Conservation (phyloP, 2,113 vertebrate species). For the Silurus asotus region DNA sequence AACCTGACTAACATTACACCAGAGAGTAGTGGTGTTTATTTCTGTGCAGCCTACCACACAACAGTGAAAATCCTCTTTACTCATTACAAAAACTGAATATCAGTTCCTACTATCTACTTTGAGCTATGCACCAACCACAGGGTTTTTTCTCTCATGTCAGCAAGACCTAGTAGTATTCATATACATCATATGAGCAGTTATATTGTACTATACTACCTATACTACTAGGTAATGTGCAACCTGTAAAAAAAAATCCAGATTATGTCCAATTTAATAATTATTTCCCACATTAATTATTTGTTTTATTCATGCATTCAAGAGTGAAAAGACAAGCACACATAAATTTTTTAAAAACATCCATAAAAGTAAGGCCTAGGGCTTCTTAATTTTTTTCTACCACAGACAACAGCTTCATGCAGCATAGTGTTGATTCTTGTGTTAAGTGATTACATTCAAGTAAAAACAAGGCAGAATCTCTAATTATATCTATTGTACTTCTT, state of each 20-base stretch:
- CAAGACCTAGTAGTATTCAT: not conserved
- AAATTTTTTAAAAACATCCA: not conserved
- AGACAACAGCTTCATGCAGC: not conserved
- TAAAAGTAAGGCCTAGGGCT: not conserved
- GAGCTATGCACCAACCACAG: conserved; percentile 10
- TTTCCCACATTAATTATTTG: not conserved
- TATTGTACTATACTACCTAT: not conserved
- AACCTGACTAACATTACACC: not conserved
- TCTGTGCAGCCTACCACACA: conserved; percentile 52
- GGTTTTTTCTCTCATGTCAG: not conserved
- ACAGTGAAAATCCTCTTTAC: not conserved
- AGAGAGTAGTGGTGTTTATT: conserved; percentile 41
- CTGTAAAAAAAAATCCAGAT: not conserved
- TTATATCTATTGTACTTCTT: not conserved
- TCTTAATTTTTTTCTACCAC: not conserved
- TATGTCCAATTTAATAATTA: not conserved
- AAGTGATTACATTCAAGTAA: not conserved
- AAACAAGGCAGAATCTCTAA: not conserved
- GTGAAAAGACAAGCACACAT: not conserved
- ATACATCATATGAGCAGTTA: not conserved
- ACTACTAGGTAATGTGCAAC: not conserved
- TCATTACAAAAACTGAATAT: conserved; percentile 39
- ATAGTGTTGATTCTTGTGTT: not conserved
- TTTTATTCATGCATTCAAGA: not conserved
- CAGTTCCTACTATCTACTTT: not conserved